These are phyloP conservation scores for Pammene aurita DNA, from an alignment of 2,888 invertebrate genomes.

Conservation along the genomic window DNA sequence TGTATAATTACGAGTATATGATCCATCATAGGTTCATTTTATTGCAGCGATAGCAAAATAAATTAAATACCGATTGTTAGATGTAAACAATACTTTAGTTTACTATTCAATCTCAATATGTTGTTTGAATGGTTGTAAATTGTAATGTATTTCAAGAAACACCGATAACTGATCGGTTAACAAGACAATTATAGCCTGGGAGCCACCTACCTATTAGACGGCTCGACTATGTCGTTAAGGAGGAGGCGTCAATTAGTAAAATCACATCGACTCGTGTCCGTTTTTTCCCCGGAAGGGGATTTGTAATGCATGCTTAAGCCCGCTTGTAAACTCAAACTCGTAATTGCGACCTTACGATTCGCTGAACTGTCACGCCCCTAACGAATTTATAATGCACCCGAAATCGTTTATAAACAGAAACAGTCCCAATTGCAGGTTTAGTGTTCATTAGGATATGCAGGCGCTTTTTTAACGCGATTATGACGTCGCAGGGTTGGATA, in stretches of 20 bases:
- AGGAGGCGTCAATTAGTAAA: slow-evolving; percentile 65
- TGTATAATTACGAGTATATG: slow-evolving; percentile 73
- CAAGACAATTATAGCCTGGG: slow-evolving; percentile 45
- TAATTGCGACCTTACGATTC: slow-evolving; percentile 75
- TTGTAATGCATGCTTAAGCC: slow-evolving; percentile 61
- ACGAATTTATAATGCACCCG: slow-evolving; percentile 73
- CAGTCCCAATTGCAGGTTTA: slow-evolving; percentile 77
- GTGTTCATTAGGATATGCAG: slow-evolving; percentile 80
- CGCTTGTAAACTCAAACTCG: slow-evolving; percentile 64
- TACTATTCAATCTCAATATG: slow-evolving; percentile 2
- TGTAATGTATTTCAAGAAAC: slow-evolving; percentile 15
- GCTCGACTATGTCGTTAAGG: slow-evolving; percentile 61
- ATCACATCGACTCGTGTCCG: slow-evolving; percentile 55
- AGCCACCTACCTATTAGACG: slow-evolving; percentile 46
- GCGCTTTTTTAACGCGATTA: slow-evolving; percentile 81
- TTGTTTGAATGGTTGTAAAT: slow-evolving; percentile 2
- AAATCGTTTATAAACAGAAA: slow-evolving; percentile 71
- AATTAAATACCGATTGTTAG: slow-evolving; percentile 8
- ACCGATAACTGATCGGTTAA: slow-evolving; percentile 43
- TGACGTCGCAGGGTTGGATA: slow-evolving; percentile 75
- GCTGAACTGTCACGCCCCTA: slow-evolving; percentile 70
- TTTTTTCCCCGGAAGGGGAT: slow-evolving; percentile 62
- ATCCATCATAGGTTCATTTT: slow-evolving; percentile 41
- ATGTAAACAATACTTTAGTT: slow-evolving; percentile 16
- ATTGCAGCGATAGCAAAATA: slow-evolving; percentile 26